These are phyloP conservation scores for Parasteatoda tepidariorum DNA, from an alignment of 1,140 invertebrate genomes.

Conservation along the genomic window DNA sequence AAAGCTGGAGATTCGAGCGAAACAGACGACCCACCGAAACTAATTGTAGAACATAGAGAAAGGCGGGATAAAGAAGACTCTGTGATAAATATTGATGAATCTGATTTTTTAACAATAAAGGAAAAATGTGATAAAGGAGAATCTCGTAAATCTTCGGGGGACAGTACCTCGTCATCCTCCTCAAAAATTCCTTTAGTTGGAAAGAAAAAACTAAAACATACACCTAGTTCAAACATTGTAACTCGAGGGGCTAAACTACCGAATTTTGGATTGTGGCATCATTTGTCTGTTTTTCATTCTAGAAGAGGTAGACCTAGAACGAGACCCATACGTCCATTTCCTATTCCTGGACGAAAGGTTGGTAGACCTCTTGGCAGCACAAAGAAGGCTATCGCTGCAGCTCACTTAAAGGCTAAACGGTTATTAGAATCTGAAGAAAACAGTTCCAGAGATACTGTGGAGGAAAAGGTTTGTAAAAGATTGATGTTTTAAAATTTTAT, in stretches of 20 bases:
- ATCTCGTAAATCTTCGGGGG: too few species aligned
- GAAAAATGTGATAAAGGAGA: too few species aligned
- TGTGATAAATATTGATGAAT: neutral
- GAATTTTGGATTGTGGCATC: constrained; percentile 70
- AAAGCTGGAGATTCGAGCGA: constrained; percentile 24
- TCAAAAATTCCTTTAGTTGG: neutral
- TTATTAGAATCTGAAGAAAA: constrained; percentile 4
- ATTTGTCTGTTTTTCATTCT: constrained; percentile 13
- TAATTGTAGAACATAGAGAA: neutral
- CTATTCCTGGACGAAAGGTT: constrained; percentile 21
- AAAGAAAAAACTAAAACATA: constrained; percentile 62
- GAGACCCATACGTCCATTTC: constrained; percentile 39
- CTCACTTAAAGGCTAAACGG: constrained; percentile 5
- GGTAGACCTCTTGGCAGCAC: constrained; percentile 50
- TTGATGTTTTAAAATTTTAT: neutral
- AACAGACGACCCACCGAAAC: neutral
- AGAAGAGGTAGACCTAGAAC: constrained; percentile 47
- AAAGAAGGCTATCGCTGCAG: constrained; percentile 23
- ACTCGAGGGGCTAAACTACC: constrained; percentile 75
- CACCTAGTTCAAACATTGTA: constrained; percentile 71
- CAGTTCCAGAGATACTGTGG: too few species aligned
- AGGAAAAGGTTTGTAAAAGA: neutral
- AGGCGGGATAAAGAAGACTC: neutral
- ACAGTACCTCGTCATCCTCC: neutral
- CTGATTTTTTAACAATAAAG: neutral